phyloP scores from a whole-genome alignment of 2,888 invertebrate species.

The Boloria selene region DNA sequence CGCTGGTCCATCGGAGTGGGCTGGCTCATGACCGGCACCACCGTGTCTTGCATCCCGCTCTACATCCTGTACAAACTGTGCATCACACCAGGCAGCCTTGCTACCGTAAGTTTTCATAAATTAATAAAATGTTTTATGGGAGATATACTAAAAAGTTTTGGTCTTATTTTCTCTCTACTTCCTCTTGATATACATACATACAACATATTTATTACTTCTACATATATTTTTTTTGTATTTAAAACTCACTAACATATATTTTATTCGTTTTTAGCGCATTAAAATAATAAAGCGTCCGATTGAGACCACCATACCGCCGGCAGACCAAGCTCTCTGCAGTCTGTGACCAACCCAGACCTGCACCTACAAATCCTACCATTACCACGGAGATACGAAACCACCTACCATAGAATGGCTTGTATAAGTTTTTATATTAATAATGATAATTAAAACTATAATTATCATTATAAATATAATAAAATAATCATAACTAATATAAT shows the following conservation, averaged over 20 bases:
- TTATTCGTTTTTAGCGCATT: slow-evolving; percentile 57
- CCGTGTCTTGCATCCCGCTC: slow-evolving; percentile 91
- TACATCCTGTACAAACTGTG: slow-evolving; percentile 91
- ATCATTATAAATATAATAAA: neutral
- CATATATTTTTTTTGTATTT: neutral
- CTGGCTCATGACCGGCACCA: slow-evolving; percentile 91
- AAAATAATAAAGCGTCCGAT: slow-evolving; percentile 65
- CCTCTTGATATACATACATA: no score
- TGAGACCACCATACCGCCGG: slow-evolving; percentile 64
- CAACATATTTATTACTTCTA: no score
- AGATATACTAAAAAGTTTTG: no score
- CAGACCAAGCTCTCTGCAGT: slow-evolving; percentile 63
- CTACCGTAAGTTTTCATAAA: slow-evolving; percentile 41
- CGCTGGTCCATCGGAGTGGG: slow-evolving; percentile 91
- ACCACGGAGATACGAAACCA: slow-evolving; percentile 51
- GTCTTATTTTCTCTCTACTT: no score
- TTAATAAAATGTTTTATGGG: no score
- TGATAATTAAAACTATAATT: neutral
- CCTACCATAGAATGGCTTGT: slow-evolving; percentile 74
- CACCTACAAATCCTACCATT: slow-evolving; percentile 11
- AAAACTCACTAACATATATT: neutral
- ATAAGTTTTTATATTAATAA: slow-evolving; percentile 40
- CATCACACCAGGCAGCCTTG: slow-evolving; percentile 84
- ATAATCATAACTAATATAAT: neutral
- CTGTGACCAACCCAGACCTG: slow-evolving; percentile 66